Evolutionary conservation across 2,888 invertebrate species (phyloP), one percentile per base, ranked within the genome.

Genomic region (Drosophila pseudotalamancana): DNA sequence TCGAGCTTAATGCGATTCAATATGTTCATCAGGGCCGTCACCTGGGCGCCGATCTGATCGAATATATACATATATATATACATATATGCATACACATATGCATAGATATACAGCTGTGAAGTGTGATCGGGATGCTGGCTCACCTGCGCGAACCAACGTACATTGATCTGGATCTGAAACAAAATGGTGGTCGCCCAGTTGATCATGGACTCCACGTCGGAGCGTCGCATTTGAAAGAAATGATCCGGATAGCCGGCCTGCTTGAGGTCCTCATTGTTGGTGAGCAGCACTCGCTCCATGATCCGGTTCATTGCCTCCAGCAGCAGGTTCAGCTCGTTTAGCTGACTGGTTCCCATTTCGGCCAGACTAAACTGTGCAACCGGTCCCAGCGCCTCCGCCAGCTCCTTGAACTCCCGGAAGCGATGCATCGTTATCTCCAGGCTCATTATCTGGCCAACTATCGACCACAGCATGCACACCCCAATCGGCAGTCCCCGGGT

Each of bases 351-450:
- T 1, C 8, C 1, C 14, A 21, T 12, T 0, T 25, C 9, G 14
- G 1, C 1, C 0, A 50, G 42, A 1, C 8, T 6, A 4, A 31
- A 25, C 0, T 11, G 9, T 0, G 51, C 27, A 9, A 11, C 16
- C 19, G 25, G 6, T 0, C 25, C 32, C 0, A 70, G n/a, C 2
- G 12, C 54, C 6, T 6, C 0, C 1, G 42, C 46, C 37, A 71
- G 32, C 8, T 71, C 69, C 6, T 32, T 39, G 0, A 42, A 12
- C 29, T 63, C 64, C 4, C 63, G 50, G 50, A 25, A 70, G 14
- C 69, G 69, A 37, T 71, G 63, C 69, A 70, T 70, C 0, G 49
- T 49, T 2, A 71, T 50, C 2, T 71, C 49, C 21, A 64, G 6
- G 1, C 1, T 5, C 1, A 53, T 0, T 0, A 40, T 12, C 1